Conservation (phyloP, 2,888 invertebrate genomes). For the Mimas tiliae region DNA sequence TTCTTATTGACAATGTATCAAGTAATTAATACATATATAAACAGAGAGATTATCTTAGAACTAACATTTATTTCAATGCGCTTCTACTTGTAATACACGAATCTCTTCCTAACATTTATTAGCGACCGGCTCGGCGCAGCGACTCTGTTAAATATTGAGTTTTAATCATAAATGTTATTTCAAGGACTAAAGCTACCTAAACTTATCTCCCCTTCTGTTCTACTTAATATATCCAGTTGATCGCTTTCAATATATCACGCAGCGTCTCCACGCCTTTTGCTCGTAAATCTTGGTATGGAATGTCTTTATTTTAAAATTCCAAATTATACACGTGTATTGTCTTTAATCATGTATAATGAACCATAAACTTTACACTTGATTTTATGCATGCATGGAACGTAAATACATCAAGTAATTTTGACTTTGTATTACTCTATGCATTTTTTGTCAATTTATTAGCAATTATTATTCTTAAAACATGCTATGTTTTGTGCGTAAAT, state of each 20-base stretch:
- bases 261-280: constrained; percentile 38
- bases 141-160: no score
- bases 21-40: no score
- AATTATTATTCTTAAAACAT: not conserved
- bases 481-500: not conserved
- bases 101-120: no score
- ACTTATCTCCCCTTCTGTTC: constrained; percentile 23
- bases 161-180: no score
- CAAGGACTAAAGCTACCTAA: not conserved
- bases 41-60: no score
- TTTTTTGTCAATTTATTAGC: not conserved
- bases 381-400: not conserved
- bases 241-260: constrained; percentile 37
- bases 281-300: constrained; percentile 34
- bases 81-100: no score
- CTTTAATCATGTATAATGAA: constrained; percentile 5
- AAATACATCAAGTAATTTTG: no score
- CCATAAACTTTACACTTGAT: constrained; percentile 7
- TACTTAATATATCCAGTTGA: constrained; percentile 31
- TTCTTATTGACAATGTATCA: no score
- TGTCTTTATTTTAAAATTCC: constrained; percentile 15
- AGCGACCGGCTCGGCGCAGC: no score
- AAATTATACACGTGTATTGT: not conserved
- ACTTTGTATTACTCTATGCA: not conserved
- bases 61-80: no score